Conservation (phyloP, 2,797 vertebrate genomes). For the Pseudomugil gertrudae region DNA sequence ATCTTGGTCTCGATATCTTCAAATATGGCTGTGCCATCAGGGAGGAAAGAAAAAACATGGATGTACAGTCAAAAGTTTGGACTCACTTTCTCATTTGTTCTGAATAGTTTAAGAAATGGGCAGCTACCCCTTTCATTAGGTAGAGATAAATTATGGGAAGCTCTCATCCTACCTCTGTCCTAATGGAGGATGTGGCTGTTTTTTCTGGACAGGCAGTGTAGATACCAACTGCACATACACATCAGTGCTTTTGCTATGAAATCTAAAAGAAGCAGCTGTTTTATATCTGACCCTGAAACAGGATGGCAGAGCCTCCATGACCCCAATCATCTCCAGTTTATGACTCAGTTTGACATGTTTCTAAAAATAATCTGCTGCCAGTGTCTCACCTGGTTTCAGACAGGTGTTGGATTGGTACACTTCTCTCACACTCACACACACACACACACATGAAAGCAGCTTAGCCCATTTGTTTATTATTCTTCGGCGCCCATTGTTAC, state of each 20-base stretch:
- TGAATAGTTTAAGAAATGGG: too few relatives aligned
- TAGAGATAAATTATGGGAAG: too few relatives aligned
- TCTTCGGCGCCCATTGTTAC: slow-evolving; percentile 24
- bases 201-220: background rate
- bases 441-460: slow-evolving; percentile 16
- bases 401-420: slow-evolving; percentile 50
- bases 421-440: slow-evolving; percentile 20
- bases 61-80: too few relatives aligned
- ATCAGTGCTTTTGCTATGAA: background rate
- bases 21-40: background rate
- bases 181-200: too few relatives aligned
- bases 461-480: slow-evolving; percentile 48
- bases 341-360: slow-evolving; percentile 40
- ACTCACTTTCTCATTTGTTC: too few relatives aligned
- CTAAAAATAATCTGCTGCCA: slow-evolving; percentile 51
- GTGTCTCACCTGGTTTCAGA: slow-evolving; percentile 44
- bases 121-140: too few relatives aligned
- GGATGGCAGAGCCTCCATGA: slow-evolving; percentile 28
- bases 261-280: background rate
- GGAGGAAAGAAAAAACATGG: background rate
- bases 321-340: slow-evolving; percentile 39
- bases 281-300: slow-evolving; percentile 32
- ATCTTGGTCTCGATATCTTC: background rate
- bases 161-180: too few relatives aligned
- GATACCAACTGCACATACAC: background rate